Evolutionary conservation across 2,797 vertebrate species (phyloP).

Genomic region (Babyrousa celebensis): DNA sequence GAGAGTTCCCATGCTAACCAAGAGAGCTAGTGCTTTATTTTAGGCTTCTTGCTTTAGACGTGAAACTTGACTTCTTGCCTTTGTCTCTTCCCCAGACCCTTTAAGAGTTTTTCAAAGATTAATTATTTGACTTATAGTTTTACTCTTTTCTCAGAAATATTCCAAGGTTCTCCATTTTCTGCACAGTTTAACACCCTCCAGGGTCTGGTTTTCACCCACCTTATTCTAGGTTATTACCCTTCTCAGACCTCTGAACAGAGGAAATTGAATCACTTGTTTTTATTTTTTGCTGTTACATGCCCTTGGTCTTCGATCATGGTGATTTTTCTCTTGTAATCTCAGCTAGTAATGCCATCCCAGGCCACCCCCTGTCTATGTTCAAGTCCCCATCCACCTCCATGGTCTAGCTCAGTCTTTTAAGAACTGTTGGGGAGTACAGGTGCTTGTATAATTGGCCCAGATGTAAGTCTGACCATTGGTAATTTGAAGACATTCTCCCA

Average conservation of each 20-base stretch:
- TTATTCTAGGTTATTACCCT: not conserved
- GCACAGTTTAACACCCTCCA: not conserved
- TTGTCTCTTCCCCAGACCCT: not conserved
- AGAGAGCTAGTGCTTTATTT: not conserved
- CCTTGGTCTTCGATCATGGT: not conserved
- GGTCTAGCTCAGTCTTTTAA: not conserved
- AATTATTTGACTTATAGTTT: not conserved
- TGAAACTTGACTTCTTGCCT: not conserved
- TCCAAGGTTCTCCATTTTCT: not conserved
- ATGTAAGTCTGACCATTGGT: not conserved
- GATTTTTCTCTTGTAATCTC: not conserved
- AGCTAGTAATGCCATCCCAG: not conserved
- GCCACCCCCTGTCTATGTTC: accelerated
- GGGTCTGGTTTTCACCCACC: not conserved
- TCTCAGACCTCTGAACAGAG: not conserved
- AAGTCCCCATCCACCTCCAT: not conserved
- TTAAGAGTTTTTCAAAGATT: not conserved
- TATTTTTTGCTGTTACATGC: not conserved
- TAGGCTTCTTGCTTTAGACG: not conserved
- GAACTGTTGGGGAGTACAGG: not conserved
- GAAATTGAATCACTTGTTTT: not conserved
- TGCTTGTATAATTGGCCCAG: not conserved
- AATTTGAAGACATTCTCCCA: not conserved
- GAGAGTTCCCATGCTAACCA: not conserved
- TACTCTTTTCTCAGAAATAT: not conserved